A percentile compares a stretch with the other conserved stretches of the same genome.
phyloP scores from a whole-genome alignment of 2,797 vertebrate genomes.

The Myotis pilosus region DNA sequence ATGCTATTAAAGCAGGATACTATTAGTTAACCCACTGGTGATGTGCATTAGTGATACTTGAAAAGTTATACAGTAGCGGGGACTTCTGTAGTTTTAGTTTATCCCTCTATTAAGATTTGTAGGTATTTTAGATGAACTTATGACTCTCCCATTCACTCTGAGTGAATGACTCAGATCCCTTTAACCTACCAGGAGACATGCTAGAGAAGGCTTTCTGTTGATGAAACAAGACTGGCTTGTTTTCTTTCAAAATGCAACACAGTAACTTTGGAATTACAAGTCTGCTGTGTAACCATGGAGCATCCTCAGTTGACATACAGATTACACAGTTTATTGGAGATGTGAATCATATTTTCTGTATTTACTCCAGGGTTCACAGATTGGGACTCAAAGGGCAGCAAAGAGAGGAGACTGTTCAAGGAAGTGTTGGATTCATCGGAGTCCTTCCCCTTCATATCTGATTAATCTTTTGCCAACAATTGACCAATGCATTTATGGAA shows the following conservation, averaged over 20 bases:
- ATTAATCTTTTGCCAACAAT: conserved; percentile 44
- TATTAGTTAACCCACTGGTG: conserved; percentile 58
- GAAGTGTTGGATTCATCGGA: conserved; percentile 30
- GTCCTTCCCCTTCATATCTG: neutral
- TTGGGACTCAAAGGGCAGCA: conserved; percentile 11
- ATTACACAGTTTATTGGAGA: conserved; percentile 54
- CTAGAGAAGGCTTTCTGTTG: neutral
- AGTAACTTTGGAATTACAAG: conserved; percentile 43
- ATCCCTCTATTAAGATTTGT: conserved; percentile 49
- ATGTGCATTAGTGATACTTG: conserved; percentile 54
- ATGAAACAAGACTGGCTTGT: conserved; percentile 17
- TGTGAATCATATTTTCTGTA: conserved; percentile 53
- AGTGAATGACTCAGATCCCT: neutral
- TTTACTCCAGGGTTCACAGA: conserved; percentile 27
- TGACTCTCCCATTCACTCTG: conserved; percentile 1
- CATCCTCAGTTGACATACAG: conserved; percentile 36
- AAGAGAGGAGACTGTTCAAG: conserved; percentile 23
- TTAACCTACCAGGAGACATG: neutral
- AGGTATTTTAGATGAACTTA: conserved; percentile 48
- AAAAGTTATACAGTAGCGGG: conserved; percentile 31
- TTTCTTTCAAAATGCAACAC: conserved; percentile 43
- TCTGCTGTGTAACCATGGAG: neutral
- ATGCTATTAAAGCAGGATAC: conserved; percentile 55
- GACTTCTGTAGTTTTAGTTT: conserved; percentile 45
- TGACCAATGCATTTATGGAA: neutral